Conservation (phyloP, 2,888 invertebrate species). For the Helobdella robusta region DNA sequence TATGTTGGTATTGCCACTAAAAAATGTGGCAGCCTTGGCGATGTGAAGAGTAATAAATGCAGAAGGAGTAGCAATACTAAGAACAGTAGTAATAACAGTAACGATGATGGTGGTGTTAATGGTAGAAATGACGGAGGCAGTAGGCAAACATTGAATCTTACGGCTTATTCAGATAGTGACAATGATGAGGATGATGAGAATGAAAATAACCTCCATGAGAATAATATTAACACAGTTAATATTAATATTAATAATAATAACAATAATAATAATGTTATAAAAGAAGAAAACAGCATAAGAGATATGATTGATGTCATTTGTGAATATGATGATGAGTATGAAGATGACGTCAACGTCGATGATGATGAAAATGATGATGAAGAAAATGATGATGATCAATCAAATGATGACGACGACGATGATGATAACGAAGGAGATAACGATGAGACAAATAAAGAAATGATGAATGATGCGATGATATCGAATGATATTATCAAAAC, state of each 20-base stretch:
- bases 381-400: slow-evolving; percentile 3
- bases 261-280: background rate
- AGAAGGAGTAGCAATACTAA: no score
- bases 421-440: slow-evolving; percentile 12
- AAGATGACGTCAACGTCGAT: slow-evolving; percentile 4
- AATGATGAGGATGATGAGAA: slow-evolving; percentile 10
- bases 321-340: slow-evolving; percentile 10
- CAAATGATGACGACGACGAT: background rate
- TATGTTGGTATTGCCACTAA: no score
- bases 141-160: slow-evolving; percentile 8
- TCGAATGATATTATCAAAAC: no score
- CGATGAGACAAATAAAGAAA: no score
- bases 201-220: background rate
- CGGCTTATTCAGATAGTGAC: background rate
- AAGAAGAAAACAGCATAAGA: background rate
- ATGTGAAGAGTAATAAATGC: no score
- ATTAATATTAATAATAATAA: background rate
- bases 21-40: no score
- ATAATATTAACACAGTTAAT: background rate
- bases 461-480: no score
- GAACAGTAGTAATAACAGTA: background rate
- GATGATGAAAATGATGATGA: slow-evolving; percentile 18
- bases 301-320: background rate
- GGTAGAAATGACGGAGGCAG: background rate
- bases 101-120: background rate